phyloP scores from a whole-genome alignment of 2,888 invertebrate genomes.

The Yponomeuta plumbellus region DNA sequence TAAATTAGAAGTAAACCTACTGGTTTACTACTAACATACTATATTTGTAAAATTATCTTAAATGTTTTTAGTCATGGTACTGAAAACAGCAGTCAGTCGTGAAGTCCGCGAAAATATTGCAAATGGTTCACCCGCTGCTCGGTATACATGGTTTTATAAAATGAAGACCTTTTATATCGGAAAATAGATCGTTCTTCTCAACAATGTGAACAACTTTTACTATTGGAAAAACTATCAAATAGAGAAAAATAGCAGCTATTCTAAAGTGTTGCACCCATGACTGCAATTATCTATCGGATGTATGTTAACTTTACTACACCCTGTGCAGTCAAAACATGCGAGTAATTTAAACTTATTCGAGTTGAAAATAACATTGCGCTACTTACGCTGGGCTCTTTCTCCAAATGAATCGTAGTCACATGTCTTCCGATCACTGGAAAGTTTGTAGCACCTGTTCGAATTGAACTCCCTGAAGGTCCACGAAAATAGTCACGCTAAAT shows the following conservation, averaged over 20 bases:
- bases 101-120: background rate
- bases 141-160: no score
- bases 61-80: background rate
- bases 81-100: slow-evolving; percentile 1
- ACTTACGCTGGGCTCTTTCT: slow-evolving; percentile 54
- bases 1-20: background rate
- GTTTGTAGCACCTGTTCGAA: slow-evolving; percentile 58
- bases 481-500: slow-evolving; percentile 17
- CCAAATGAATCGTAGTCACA: slow-evolving; percentile 55
- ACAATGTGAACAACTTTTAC: no score
- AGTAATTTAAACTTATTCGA: slow-evolving; percentile 24
- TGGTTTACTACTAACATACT: background rate
- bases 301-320: no score
- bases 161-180: no score
- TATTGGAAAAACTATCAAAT: no score
- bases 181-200: no score
- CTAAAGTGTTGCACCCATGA: no score
- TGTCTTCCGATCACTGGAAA: slow-evolving; percentile 62
- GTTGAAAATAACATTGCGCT: slow-evolving; percentile 46
- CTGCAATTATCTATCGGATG: no score
- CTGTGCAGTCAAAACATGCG: no score
- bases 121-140: slow-evolving; percentile 15
- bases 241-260: no score
- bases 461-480: slow-evolving; percentile 43
- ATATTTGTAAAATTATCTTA: background rate